Conservation (phyloP, 1,140 invertebrate species). For the Philotrypesis tridentata region DNA sequence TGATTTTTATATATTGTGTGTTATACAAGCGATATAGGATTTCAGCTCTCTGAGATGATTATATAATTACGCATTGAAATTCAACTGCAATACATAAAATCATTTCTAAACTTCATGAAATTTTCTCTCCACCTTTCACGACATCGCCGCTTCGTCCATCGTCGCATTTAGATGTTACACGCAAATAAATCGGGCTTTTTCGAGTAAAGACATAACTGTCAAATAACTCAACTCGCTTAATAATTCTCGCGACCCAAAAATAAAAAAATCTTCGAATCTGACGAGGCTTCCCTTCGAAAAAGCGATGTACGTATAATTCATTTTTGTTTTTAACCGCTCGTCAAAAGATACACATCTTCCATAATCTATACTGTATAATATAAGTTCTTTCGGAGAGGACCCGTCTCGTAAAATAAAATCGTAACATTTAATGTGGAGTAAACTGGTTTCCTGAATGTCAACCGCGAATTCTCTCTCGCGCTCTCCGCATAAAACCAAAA, state of each 20-base stretch:
- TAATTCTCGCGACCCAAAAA: neutral
- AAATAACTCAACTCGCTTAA: neutral
- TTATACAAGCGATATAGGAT: no score
- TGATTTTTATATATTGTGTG: no score
- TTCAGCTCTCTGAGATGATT: no score
- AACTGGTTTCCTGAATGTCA: slow-evolving; percentile 38
- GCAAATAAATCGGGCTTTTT: no score
- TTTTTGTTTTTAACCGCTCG: slow-evolving; percentile 36
- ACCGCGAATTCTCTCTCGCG: no score
- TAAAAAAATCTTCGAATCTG: neutral
- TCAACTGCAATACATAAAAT: no score
- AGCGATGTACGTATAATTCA: slow-evolving; percentile 25
- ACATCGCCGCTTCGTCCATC: no score
- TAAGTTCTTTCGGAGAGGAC: slow-evolving; percentile 28
- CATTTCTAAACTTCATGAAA: no score
- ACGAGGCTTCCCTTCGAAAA: neutral
- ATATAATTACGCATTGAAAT: no score
- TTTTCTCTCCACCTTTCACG: no score
- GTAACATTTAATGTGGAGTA: slow-evolving; percentile 39
- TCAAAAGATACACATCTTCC: slow-evolving; percentile 30
- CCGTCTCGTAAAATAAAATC: slow-evolving; percentile 45
- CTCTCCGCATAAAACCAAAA: neutral
- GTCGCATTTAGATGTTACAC: no score
- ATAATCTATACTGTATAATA: slow-evolving; percentile 21
- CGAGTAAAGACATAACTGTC: no score